These are phyloP conservation scores for Acanthaster planci DNA, from an alignment of 35 echinoderm and acorn worm species.

Conservation along the genomic window DNA sequence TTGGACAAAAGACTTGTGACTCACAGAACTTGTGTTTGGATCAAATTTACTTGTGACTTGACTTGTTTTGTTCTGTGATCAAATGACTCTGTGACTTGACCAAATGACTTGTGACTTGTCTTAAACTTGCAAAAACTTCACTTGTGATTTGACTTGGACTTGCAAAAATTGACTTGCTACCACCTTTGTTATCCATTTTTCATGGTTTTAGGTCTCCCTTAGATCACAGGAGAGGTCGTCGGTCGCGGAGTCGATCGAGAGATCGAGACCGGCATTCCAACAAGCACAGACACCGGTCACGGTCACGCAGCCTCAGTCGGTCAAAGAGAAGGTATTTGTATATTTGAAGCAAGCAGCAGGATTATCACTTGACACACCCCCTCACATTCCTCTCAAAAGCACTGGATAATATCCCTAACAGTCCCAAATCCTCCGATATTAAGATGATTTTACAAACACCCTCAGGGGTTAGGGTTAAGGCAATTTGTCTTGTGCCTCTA, in stretches of 20 bases:
- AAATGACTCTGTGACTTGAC: not conserved
- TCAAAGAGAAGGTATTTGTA: not conserved
- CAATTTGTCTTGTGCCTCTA: not conserved
- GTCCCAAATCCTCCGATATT: not conserved
- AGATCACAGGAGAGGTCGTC: not conserved
- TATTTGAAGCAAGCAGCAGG: not conserved
- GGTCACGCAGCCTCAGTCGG: conserved; percentile 6
- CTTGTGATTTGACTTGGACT: too few relatives aligned
- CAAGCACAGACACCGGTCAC: not conserved
- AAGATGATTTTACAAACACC: not conserved
- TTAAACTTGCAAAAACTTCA: too few relatives aligned
- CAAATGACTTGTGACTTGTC: too few relatives aligned
- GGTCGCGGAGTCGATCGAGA: conserved; percentile 30
- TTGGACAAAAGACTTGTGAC: not conserved
- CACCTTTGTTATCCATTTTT: too few relatives aligned
- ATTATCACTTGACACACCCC: not conserved
- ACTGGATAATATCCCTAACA: not conserved
- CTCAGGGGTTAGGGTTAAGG: not conserved
- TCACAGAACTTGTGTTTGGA: not conserved
- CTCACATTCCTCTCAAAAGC: not conserved
- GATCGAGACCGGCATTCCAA: not conserved
- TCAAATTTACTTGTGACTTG: not conserved
- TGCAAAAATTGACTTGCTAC: too few relatives aligned
- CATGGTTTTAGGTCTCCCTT: not conserved
- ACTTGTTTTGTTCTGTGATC: not conserved